Evolutionary conservation across 2,888 invertebrate genomes (phyloP), one percentile per base, ranked within the genome.

Genomic region (Cerastoderma edule): DNA sequence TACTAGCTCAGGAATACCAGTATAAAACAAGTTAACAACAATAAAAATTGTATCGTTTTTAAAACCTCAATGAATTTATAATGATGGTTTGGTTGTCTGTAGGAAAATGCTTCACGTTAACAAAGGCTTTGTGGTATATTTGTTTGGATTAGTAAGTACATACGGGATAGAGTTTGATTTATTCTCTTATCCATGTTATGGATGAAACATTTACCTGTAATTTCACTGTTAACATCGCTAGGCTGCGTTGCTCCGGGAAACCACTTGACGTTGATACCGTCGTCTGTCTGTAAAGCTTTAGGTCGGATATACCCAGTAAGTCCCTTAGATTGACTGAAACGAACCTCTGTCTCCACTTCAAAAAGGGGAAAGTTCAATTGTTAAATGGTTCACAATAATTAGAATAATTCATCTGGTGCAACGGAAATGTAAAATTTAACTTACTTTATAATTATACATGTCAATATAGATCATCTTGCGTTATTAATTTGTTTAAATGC

Each of bases 241-340:
- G n/a, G 30, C 5, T 4, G 48, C 22, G 24, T 48, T 1, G 50
- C 66, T 4, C 19, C 16, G 19, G 66, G 32, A 22, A 48, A 66
- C 66, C 66, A 66, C 22, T 50, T 48, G 8, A 32, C n/a, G 19
- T 48, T 30, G 2, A 66, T 16, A n/a, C 66, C 66, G 48, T 66
- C 66, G 10, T 48, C n/a, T 19, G 30, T 28, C 8, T 28, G 30
- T 4, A 66, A 24, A 2, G 60, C 33, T 35, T 60, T 33, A n/a
- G 60, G 60, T 24, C 5, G 32, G 2, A 60, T 60, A 6, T 28
- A 60, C 13, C 60, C 60, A 3, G 35, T n/a, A 22, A 60, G 19
- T n/a, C n/a, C n/a, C n/a, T n/a, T n/a, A n/a, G n/a, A n/a, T n/a
- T n/a, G n/a, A n/a, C n/a, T n/a, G n/a, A n/a, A n/a, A n/a, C n/a